Conservation (phyloP, 1,140 invertebrate genomes). For the Drosophila ananassae region DNA sequence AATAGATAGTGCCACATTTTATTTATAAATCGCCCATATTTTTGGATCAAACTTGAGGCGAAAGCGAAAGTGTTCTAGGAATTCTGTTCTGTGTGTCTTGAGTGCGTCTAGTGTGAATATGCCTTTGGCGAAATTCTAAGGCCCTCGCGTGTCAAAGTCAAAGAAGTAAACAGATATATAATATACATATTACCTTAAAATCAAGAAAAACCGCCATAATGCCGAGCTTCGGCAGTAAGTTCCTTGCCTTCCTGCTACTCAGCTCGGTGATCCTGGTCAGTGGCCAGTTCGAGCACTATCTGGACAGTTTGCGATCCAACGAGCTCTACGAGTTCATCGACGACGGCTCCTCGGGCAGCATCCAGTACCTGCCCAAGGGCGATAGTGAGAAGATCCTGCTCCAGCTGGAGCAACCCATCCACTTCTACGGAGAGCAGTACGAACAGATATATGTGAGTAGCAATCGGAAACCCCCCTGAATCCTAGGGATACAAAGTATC, state of each 20-base stretch:
- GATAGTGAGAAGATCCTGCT: slow-evolving; percentile 82
- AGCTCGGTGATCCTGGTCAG: slow-evolving; percentile 36
- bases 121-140: slow-evolving; percentile 67
- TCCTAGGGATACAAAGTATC: slow-evolving; percentile 32
- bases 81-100: slow-evolving; percentile 24
- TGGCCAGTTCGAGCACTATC: slow-evolving; percentile 66
- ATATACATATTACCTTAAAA: slow-evolving; percentile 1
- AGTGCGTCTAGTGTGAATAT: slow-evolving; percentile 55
- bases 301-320: slow-evolving; percentile 67
- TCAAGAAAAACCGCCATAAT: slow-evolving; percentile 34
- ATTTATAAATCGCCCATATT: slow-evolving; percentile 53
- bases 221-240: slow-evolving; percentile 52
- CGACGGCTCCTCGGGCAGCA: slow-evolving; percentile 30
- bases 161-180: slow-evolving; percentile 18
- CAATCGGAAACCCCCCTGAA: neutral
- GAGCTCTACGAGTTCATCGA: slow-evolving; percentile 70
- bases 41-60: slow-evolving; percentile 56
- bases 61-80: slow-evolving; percentile 38
- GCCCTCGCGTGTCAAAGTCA: slow-evolving; percentile 31
- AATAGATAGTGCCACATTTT: slow-evolving; percentile 51
- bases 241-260: slow-evolving; percentile 46
- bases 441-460: slow-evolving; percentile 90
- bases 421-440: slow-evolving; percentile 89
- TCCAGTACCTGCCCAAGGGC: slow-evolving; percentile 75
- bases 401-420: slow-evolving; percentile 87